These are phyloP conservation scores for Oscheius onirici DNA, from an alignment of 2,888 invertebrate genomes.

Conservation along the genomic window DNA sequence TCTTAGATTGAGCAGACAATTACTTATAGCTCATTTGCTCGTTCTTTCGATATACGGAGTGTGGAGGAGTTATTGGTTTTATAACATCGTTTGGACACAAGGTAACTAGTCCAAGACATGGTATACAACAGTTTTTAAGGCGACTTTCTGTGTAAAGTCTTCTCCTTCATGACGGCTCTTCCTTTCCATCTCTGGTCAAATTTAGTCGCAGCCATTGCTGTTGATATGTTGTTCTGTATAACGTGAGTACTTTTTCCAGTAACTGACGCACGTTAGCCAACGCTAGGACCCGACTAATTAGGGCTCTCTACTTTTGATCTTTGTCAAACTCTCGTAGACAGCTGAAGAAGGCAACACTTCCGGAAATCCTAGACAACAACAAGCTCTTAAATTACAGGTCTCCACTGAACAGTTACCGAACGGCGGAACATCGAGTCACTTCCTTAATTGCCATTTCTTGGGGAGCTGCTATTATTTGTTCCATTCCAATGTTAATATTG, in stretches of 20 bases:
- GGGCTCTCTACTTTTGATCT: conserved; percentile 5
- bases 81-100: conserved; percentile 62
- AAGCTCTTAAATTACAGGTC: conserved; percentile 46
- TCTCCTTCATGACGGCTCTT: conserved; percentile 60
- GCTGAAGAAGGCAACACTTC: not conserved
- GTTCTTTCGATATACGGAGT: conserved; percentile 65
- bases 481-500: conserved; percentile 58
- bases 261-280: not conserved
- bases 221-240: conserved; percentile 67
- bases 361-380: no score
- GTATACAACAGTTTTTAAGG: conserved; percentile 35
- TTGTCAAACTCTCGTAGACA: not conserved
- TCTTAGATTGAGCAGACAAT: conserved; percentile 58
- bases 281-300: not conserved
- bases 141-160: conserved; percentile 59
- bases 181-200: conserved; percentile 69
- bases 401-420: conserved; percentile 62
- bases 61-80: conserved; percentile 67
- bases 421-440: conserved; percentile 52
- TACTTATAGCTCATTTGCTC: conserved; percentile 65
- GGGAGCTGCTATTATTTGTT: conserved; percentile 56
- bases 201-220: conserved; percentile 65
- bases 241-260: conserved; percentile 40
- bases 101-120: conserved; percentile 34
- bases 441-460: conserved; percentile 57